Base-by-base conservation (phyloP, 2,888 invertebrate genomes). In the Boloria selene region DNA sequence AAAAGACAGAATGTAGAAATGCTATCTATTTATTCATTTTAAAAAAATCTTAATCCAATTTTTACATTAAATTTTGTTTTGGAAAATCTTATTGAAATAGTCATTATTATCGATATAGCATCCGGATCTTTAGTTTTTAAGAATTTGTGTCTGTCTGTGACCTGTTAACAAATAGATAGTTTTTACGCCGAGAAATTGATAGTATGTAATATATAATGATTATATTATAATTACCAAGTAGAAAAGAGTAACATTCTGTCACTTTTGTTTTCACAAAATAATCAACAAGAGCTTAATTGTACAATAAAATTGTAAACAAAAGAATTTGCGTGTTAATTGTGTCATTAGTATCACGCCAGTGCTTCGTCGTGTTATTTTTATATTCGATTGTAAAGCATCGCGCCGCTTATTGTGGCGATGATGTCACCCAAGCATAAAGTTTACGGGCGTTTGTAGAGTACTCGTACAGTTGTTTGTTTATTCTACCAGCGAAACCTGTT, bases 401-500 rank as follows among this genome's bases (percentile, higher is more conserved):
- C 62, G 65, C 62, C 61, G 69, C 67, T 75, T 68, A 70, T 74
- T 73, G 71, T 72, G 71, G 61, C 64, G 72, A 70, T 78, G 78
- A 78, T 77, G 74, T 76, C 74, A 77, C 69, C 61, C 58, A 54
- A 54, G 66, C 60, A 59, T 61, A 67, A 73, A 72, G 70, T 72
- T 70, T 72, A 70, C 65, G 62, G 69, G 61, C 67, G 73, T 74
- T 75, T 75, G 67, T 65, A 60, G 47, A 44, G 13, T 55, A 16
- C 51, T 70, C 69, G 31, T 68, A 59, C 69, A 68, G 60, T 65
- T 79, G 75, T 79, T 80, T 81, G 79, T 72, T 73, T 73, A 75
- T 73, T 71, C 73, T 70, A 70, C 71, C 72, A 65, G 68, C 65
- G 62, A 75, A 82, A 86, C 80, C 77, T 70, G 84, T 82, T 82